phyloP scores from a whole-genome alignment of 2,888 invertebrate species.

The Pemphredon lugubris region DNA sequence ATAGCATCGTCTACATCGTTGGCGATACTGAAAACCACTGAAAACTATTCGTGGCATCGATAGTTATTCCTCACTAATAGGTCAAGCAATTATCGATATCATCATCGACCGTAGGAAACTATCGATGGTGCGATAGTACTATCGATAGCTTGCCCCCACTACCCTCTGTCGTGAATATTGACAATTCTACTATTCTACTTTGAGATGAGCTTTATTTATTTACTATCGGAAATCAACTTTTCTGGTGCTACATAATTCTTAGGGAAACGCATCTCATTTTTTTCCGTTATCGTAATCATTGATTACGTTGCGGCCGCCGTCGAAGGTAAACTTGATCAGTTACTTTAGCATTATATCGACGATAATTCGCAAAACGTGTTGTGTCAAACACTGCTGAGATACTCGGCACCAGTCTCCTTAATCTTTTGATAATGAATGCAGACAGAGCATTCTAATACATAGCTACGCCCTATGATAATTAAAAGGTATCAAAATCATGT shows the following conservation, averaged over 20 bases:
- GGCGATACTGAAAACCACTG: too few species aligned
- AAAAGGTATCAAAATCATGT: too few species aligned
- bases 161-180: slow-evolving; percentile 31
- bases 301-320: slow-evolving; percentile 19
- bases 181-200: slow-evolving; percentile 6
- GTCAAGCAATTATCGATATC: too few species aligned
- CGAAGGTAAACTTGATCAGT: background rate
- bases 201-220: slow-evolving; percentile 64
- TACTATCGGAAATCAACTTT: slow-evolving; percentile 51
- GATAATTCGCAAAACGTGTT: slow-evolving; percentile 24
- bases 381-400: slow-evolving; percentile 13
- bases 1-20: too few species aligned
- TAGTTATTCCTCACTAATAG: too few species aligned
- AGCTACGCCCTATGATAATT: too few species aligned
- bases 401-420: background rate
- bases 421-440: background rate
- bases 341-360: background rate
- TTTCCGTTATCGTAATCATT: slow-evolving; percentile 3
- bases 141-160: too few species aligned
- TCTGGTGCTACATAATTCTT: slow-evolving; percentile 27
- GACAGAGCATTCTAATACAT: too few species aligned
- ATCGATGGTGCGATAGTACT: too few species aligned
- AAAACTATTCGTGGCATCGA: too few species aligned
- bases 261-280: slow-evolving; percentile 15
- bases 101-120: too few species aligned